Percentiles rank a stretch among this genome's conserved stretches.
Conservation (phyloP, 2,113 vertebrate species). For the Saccopteryx leptura region DNA sequence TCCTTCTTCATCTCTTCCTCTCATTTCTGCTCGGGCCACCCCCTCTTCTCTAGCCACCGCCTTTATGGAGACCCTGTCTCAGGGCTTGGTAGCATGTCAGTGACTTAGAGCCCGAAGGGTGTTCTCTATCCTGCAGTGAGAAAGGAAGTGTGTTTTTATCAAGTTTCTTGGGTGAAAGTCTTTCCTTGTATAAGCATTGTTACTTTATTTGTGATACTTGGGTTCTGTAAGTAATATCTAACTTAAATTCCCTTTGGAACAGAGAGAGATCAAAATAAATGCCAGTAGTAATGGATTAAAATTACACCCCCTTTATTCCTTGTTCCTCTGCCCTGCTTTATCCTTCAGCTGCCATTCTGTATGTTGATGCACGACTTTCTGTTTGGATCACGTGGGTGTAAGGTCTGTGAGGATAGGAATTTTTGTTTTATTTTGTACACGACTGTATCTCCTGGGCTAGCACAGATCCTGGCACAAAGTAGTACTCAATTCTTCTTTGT, state of each 20-base stretch:
- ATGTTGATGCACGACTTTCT: neutral
- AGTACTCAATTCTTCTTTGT: neutral
- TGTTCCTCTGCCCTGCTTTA: neutral
- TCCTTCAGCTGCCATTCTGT: neutral
- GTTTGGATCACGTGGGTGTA: neutral
- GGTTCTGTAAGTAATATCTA: neutral
- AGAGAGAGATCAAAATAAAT: conserved; percentile 21
- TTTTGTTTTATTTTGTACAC: conserved; percentile 23
- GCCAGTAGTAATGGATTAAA: conserved; percentile 11
- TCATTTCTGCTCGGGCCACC: neutral
- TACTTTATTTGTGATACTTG: conserved; percentile 53
- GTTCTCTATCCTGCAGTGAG: neutral
- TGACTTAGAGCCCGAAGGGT: neutral
- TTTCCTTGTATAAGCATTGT: neutral
- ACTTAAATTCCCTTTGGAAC: conserved; percentile 21
- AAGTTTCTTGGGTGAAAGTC: conserved; percentile 1
- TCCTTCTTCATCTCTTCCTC: neutral
- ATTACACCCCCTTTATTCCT: neutral
- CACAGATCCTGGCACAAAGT: neutral
- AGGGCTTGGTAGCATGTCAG: neutral
- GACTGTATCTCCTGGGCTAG: neutral
- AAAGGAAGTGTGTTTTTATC: conserved; percentile 24
- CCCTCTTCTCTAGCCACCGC: neutral
- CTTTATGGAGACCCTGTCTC: neutral
- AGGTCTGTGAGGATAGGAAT: neutral